Conservation (phyloP, 2,888 invertebrate genomes). For the Isotomurus palustris region DNA sequence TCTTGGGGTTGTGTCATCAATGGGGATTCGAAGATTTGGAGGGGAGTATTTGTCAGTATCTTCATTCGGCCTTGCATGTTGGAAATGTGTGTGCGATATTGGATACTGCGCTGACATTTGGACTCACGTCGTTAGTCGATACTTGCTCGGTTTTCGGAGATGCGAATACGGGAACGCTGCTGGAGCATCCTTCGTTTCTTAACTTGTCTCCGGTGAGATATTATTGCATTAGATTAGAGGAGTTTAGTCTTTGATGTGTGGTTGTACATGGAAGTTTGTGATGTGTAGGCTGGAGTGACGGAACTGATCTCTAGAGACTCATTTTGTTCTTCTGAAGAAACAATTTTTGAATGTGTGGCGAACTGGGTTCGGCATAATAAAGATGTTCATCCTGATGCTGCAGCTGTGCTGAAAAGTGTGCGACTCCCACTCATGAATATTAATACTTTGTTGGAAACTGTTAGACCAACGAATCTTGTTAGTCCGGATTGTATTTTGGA, state of each 20-base stretch:
- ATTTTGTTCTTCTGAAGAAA: conserved; percentile 90
- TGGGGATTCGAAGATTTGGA: conserved; percentile 93
- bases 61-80: conserved; percentile 78
- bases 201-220: conserved; percentile 71
- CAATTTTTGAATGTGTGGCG: conserved; percentile 65
- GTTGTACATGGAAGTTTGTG: background rate
- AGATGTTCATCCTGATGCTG: conserved; percentile 52
- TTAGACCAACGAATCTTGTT: conserved; percentile 79
- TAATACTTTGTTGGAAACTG: conserved; percentile 79
- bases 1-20: conserved; percentile 84
- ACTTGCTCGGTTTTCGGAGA: conserved; percentile 90
- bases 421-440: conserved; percentile 84
- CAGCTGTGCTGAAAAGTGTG: conserved; percentile 50
- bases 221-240: background rate
- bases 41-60: conserved; percentile 84
- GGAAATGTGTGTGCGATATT: conserved; percentile 92
- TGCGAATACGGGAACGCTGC: conserved; percentile 75
- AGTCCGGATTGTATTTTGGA: conserved; percentile 87
- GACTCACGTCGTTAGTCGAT: conserved; percentile 58
- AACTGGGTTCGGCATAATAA: conserved; percentile 68
- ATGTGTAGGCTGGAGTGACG: conserved; percentile 64
- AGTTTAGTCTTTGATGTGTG: background rate
- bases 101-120: conserved; percentile 77
- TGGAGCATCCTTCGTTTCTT: conserved; percentile 77
- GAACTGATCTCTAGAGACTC: conserved; percentile 86